Evolutionary conservation across 2,113 vertebrate species (phyloP).

Genomic region (Gopherus flavomarginatus): DNA sequence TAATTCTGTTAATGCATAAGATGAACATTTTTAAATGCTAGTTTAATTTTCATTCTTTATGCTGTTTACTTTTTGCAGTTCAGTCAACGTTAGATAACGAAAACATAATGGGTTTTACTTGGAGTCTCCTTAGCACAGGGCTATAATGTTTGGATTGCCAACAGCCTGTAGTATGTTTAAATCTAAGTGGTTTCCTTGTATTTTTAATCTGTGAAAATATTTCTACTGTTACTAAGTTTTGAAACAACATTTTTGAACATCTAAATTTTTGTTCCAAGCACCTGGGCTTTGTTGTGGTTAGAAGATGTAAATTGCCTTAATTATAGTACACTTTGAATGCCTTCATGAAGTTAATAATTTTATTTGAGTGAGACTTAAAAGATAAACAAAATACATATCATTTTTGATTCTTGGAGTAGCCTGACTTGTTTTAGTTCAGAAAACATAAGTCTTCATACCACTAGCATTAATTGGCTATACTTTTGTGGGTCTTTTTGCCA

Average conservation of each 20-base stretch:
- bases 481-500: rapidly evolving
- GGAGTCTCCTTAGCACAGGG: neutral
- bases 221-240: neutral
- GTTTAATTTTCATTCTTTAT: neutral
- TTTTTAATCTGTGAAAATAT: neutral
- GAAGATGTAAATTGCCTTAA: neutral
- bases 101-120: neutral
- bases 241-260: neutral
- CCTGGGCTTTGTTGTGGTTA: neutral
- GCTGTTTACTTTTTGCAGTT: neutral
- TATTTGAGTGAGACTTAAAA: neutral
- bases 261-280: neutral
- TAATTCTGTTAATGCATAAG: neutral
- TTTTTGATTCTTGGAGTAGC: neutral
- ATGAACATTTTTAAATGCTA: neutral
- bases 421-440: neutral
- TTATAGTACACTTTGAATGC: neutral
- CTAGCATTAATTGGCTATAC: neutral
- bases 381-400: neutral
- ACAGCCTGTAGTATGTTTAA: neutral
- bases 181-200: neutral
- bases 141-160: rapidly evolving
- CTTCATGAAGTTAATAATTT: neutral
- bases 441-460: neutral
- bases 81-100: neutral